Evolutionary conservation across 2,888 invertebrate genomes (phyloP).

Genomic region (Deilephila porcellus): DNA sequence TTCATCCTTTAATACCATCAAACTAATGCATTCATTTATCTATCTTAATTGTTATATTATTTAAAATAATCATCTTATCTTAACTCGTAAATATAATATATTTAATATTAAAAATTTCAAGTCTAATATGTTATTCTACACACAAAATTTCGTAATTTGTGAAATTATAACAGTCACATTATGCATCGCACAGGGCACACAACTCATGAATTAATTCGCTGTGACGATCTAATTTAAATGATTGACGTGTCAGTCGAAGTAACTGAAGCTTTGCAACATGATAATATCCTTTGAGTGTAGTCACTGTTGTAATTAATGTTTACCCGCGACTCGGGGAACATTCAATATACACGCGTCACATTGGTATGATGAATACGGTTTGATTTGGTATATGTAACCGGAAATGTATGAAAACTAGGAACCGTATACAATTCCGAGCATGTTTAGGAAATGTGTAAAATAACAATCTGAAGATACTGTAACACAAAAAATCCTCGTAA

Average conservation of each 20-base stretch:
- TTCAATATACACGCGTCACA: neutral
- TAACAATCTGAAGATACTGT: too few species aligned
- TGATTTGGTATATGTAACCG: neutral
- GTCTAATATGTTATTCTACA: neutral
- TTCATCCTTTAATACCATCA: too few species aligned
- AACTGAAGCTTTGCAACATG: conserved; percentile 21
- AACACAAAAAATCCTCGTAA: too few species aligned
- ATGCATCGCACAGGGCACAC: neutral
- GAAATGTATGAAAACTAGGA: too few species aligned
- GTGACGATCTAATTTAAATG: conserved; percentile 24
- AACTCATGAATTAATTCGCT: conserved; percentile 3
- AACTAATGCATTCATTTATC: too few species aligned
- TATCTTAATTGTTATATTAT: too few species aligned
- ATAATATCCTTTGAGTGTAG: conserved; percentile 11
- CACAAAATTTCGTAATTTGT: neutral
- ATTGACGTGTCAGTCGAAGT: conserved; percentile 10
- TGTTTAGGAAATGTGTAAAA: too few species aligned
- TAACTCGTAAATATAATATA: too few species aligned
- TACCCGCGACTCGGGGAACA: neutral
- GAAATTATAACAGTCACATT: neutral
- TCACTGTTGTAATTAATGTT: conserved; percentile 21
- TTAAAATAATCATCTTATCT: too few species aligned
- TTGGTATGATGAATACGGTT: neutral
- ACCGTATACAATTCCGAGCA: too few species aligned
- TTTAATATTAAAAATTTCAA: neutral